Conservation (phyloP, 2,113 vertebrate genomes). For the Sorex fumeus region DNA sequence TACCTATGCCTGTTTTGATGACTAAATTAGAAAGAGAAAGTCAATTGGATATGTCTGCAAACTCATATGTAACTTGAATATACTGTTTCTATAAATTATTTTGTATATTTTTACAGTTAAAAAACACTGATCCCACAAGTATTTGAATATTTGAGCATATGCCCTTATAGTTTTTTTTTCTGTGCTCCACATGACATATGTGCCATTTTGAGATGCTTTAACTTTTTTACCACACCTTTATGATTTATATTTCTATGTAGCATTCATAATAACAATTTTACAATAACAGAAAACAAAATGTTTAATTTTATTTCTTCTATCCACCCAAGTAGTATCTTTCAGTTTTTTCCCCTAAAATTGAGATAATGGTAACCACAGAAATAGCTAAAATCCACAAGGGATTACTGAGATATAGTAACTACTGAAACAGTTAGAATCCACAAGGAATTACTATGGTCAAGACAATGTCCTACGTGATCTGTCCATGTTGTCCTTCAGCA, state of each 20-base stretch:
- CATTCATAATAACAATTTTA: background rate
- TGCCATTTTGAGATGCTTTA: background rate
- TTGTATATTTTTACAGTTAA: background rate
- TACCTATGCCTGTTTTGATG: background rate
- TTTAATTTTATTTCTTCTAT: background rate
- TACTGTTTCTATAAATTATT: background rate
- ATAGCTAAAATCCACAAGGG: no score
- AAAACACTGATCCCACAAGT: background rate
- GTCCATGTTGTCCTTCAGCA: no score
- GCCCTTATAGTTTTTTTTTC: conserved; percentile 17
- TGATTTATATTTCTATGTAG: background rate
- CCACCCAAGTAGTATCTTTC: no score
- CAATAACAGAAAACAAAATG: background rate
- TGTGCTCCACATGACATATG: background rate
- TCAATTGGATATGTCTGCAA: background rate
- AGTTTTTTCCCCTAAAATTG: background rate
- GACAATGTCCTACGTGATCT: background rate
- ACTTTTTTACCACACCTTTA: background rate
- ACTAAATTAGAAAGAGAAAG: conserved; percentile 1
- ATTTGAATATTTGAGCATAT: background rate
- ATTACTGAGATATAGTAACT: background rate
- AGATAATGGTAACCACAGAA: background rate
- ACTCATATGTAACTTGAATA: background rate
- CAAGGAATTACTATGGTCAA: background rate
- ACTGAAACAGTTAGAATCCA: background rate